Evolutionary conservation across 2,797 vertebrate genomes (phyloP).

Genomic region (Nannoperca obscura): DNA sequence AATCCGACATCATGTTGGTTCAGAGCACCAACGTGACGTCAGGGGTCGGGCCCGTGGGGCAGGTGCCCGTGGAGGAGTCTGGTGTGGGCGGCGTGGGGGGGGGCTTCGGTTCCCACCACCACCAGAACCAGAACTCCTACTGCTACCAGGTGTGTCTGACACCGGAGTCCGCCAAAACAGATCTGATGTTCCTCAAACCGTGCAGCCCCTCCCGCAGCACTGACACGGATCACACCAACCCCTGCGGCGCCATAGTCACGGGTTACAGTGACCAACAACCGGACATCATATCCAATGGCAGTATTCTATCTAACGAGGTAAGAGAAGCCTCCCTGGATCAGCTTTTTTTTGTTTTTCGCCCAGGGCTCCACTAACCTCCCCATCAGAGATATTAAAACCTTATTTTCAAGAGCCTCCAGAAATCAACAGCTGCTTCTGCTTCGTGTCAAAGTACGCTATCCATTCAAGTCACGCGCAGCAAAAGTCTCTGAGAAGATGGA

Average conservation of each 20-base stretch:
- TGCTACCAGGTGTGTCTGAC: constrained; percentile 99
- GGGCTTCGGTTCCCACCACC: constrained; percentile 91
- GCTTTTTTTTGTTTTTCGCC: background rate
- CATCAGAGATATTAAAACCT: background rate
- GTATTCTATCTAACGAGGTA: constrained; percentile 97
- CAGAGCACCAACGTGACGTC: constrained; percentile 92
- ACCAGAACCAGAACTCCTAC: constrained; percentile 96
- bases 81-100: constrained; percentile 83
- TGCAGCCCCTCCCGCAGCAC: constrained; percentile 95
- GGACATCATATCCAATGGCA: constrained; percentile 98
- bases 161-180: constrained; percentile 97
- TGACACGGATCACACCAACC: constrained; percentile 93
- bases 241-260: constrained; percentile 94
- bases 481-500: constrained; percentile 37
- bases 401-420: constrained; percentile 6
- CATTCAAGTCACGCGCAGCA: constrained; percentile 44
- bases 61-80: constrained; percentile 92
- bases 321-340: constrained; percentile 60
- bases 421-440: constrained; percentile 31
- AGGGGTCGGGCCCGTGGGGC: constrained; percentile 83
- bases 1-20: constrained; percentile 99
- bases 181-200: constrained; percentile 98
- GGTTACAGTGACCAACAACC: constrained; percentile 97
- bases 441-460: constrained; percentile 19
- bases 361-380: background rate